Conservation (phyloP, 1,140 invertebrate genomes). For the Oedothorax gibbosus region DNA sequence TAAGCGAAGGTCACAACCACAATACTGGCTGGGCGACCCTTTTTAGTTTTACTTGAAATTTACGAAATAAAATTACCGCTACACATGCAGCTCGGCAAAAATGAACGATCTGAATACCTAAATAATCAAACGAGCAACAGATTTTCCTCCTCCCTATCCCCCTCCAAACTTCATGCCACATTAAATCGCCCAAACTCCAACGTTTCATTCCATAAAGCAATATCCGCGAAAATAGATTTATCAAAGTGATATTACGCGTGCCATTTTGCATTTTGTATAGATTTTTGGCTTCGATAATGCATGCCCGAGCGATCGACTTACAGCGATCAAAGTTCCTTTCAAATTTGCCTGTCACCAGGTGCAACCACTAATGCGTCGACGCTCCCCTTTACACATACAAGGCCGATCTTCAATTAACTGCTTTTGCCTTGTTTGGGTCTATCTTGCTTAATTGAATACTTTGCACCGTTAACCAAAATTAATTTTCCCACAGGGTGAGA, state of each 20-base stretch:
- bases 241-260: conserved; percentile 30
- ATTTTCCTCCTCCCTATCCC: too few relatives aligned
- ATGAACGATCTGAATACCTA: too few relatives aligned
- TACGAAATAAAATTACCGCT: too few relatives aligned
- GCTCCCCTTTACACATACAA: conserved; percentile 7
- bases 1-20: too few relatives aligned
- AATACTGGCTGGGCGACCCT: too few relatives aligned
- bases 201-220: conserved; percentile 22
- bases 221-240: conserved; percentile 25
- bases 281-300: conserved; percentile 27
- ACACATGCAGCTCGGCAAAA: too few relatives aligned
- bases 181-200: not conserved
- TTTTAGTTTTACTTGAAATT: too few relatives aligned
- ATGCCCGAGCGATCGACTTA: conserved; percentile 23
- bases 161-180: not conserved
- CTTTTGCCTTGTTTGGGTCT: conserved; percentile 28
- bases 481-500: conserved; percentile 28
- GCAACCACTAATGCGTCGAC: conserved; percentile 34
- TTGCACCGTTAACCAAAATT: conserved; percentile 38
- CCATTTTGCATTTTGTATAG: conserved; percentile 5
- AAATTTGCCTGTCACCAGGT: conserved; percentile 32
- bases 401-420: conserved; percentile 32
- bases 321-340: conserved; percentile 27
- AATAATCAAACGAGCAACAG: too few relatives aligned
- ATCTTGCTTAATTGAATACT: conserved; percentile 32